Evolutionary conservation across 2,113 vertebrate genomes (phyloP), one percentile per base, ranked within the genome.

Genomic region (Peromyscus polionotus): DNA sequence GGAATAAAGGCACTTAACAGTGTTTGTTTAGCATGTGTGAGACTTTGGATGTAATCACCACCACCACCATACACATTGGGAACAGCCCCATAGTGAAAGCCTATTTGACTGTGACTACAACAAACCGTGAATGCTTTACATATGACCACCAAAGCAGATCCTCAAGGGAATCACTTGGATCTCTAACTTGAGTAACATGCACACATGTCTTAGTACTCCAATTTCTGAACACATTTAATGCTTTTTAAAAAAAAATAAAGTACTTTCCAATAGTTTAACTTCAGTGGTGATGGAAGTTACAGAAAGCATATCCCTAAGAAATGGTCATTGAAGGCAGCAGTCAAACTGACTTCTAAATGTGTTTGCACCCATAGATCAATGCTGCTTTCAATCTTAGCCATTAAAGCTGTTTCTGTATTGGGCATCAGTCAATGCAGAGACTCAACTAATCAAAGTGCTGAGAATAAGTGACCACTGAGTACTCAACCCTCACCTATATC

Each of bases 221-320:
- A 39, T 81, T 79, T 84, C 84, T 33, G 31, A 85, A 91, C 91
- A 86, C 67, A 88, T 63, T 57, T 84, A 54, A 92, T 33, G 2
- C 20, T 54, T 20, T 5, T 88, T 54, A 10, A 51, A 54, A 54
- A 54, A 93, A 70, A 76, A 76, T 12, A 57, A 1, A 85, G 22
- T 16, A 28, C 42, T 73, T 75, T 83, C 28, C 61, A 33, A 83
- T 1, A 75, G 80, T 86, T 61, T 90, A 72, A 72, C 31, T 70
- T 68, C 65, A 68, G n/a, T 48, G 20, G 87, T 79, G 75, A 89
- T 2, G 93, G 45, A 51, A 80, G 39, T 79, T 17, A 88, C 2
- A 63, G 67, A 94, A 96, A 84, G 22, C 48, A n/a, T 86, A 83
- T 76, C 67, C 13, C n/a, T 42, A 87, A 95, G 20, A 59, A 87